Base-by-base conservation (phyloP, 2,113 vertebrate genomes). In the Triplophysa dalaica region DNA sequence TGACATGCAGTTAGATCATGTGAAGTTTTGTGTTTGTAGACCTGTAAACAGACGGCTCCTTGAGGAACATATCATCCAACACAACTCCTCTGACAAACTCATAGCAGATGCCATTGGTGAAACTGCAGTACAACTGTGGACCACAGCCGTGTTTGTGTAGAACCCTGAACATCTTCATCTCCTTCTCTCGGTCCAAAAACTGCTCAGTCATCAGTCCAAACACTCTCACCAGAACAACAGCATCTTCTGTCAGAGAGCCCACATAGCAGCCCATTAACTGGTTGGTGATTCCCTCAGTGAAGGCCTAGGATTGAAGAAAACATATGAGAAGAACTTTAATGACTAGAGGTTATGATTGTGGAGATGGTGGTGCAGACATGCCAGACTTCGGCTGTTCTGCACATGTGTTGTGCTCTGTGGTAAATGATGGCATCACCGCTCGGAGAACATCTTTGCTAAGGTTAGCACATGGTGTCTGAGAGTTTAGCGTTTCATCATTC, bases 211-310 rank as follows among this genome's bases (percentile, higher is more conserved):
- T 91, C 19, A 64, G 86, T 16, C 93, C 93, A 8, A 91, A 92
- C 0, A 93, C 82, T 0, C 93, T 85, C 26, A 94, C 91, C 29
- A 94, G 87, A 19, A 94, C 85, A 11, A 88, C 84, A 0, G 87
- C 90, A 0, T 80, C 52, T n/a, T 91, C 89, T 73, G 85, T 86
- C 1, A 87, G 65, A 0, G 88, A 83, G 14, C 89, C 90, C 79
- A 92, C 83, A 6, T 76, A 90, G 79, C 93, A 94, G 81, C 93
- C 92, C 0, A 93, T 86, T 70, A 94, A 85, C 83, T 90, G 91
- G 85, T 94, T 94, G 52, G 93, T 94, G 81, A 94, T 90, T 67
- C 93, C 93, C 11, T 92, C 92, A 9, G 93, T 94, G 80, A 94
- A 94, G 73, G 80, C 76, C 73, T 81, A 11, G 56, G 75, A 2